Evolutionary conservation across 2,113 vertebrate genomes (phyloP).

Genomic region (Heterotis niloticus): DNA sequence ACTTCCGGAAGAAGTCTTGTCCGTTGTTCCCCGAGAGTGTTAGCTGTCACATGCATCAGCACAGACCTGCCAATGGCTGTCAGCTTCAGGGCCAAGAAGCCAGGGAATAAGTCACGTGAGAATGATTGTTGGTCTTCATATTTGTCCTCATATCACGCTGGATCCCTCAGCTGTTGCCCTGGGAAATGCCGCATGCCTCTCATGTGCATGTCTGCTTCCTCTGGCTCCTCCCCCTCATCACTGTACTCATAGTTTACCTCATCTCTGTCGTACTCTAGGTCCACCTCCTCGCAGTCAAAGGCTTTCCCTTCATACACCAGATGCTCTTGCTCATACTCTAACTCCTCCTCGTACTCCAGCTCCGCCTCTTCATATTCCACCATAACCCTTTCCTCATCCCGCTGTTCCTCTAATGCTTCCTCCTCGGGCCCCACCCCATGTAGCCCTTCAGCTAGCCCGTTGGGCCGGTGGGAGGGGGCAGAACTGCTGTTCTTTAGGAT

Average conservation of each 20-base stretch:
- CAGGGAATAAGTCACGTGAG: background rate
- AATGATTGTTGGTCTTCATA: background rate
- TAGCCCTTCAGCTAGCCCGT: slow-evolving; percentile 30
- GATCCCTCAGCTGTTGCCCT: no score
- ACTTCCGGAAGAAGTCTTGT: background rate
- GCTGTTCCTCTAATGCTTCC: slow-evolving; percentile 27
- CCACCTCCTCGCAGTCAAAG: slow-evolving; percentile 25
- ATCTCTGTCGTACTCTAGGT: slow-evolving; percentile 57
- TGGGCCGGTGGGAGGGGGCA: slow-evolving; percentile 22
- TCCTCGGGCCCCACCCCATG: slow-evolving; percentile 22
- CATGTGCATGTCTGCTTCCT: slow-evolving; percentile 39
- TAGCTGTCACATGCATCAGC: background rate
- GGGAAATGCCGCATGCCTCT: slow-evolving; percentile 34
- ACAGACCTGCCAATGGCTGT: background rate
- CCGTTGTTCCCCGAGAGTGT: background rate
- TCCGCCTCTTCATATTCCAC: slow-evolving; percentile 56
- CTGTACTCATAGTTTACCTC: slow-evolving; percentile 62
- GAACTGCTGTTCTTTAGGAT: slow-evolving; percentile 58
- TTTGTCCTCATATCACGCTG: background rate
- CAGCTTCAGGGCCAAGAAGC: background rate
- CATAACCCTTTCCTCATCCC: slow-evolving; percentile 28
- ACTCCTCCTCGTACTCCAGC: slow-evolving; percentile 59
- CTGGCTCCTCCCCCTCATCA: slow-evolving; percentile 36
- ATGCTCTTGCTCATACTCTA: slow-evolving; percentile 56
- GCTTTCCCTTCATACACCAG: slow-evolving; percentile 55